Conservation (phyloP, 2,797 vertebrate species). For the Epinephelus coioides region DNA sequence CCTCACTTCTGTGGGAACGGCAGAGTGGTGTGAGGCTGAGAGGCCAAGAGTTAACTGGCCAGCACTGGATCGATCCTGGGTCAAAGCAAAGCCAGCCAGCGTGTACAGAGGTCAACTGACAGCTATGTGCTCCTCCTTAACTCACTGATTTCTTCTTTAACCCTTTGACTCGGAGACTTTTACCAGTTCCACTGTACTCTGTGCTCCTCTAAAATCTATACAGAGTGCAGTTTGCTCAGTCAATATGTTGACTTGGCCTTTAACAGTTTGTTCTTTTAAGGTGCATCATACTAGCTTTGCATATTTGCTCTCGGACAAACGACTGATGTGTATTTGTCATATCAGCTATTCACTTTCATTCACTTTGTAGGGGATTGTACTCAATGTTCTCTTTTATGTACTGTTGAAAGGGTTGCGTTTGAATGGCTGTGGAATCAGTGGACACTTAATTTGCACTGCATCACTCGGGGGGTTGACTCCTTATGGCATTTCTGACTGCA, state of each 20-base stretch:
- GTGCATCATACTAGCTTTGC: constrained; percentile 6
- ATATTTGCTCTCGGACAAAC: constrained; percentile 26
- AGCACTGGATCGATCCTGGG: constrained; percentile 74
- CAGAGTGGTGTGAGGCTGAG: constrained; percentile 48
- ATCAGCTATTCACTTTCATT: background rate
- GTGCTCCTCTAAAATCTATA: constrained; percentile 57
- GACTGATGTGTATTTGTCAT: constrained; percentile 3
- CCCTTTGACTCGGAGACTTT: constrained; percentile 67
- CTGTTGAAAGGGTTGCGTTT: constrained; percentile 31
- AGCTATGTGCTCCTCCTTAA: constrained; percentile 78
- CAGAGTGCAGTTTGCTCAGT: constrained; percentile 34
- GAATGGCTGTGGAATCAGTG: constrained; percentile 40
- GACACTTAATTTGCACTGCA: constrained; percentile 61
- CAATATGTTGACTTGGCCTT: constrained; percentile 22
- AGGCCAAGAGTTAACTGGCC: constrained; percentile 75
- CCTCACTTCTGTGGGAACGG: constrained; percentile 58
- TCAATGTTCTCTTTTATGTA: constrained; percentile 4
- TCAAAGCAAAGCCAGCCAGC: constrained; percentile 63
- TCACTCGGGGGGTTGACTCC: constrained; percentile 55
- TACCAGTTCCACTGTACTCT: constrained; percentile 53
- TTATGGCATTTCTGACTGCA: constrained; percentile 43
- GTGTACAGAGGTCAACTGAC: constrained; percentile 66
- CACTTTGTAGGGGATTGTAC: background rate
- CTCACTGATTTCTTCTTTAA: constrained; percentile 76
- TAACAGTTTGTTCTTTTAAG: constrained; percentile 13